These are phyloP conservation scores for Limnothrissa miodon DNA, from an alignment of 2,113 vertebrate species.

Conservation along the genomic window DNA sequence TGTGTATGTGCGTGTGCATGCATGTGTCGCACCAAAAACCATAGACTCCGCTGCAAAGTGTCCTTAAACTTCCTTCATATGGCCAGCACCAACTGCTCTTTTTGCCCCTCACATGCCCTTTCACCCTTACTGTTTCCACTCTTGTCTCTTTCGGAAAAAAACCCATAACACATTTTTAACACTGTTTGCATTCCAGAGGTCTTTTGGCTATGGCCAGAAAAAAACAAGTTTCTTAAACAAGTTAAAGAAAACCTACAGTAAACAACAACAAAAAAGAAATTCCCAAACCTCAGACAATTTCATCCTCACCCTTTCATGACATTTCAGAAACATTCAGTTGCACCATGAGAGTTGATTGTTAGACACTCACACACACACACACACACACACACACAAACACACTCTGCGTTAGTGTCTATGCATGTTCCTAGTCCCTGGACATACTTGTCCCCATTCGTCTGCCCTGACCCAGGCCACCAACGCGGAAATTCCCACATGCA, in stretches of 20 bases:
- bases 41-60: no score
- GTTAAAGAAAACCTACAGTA: neutral
- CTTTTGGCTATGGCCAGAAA: constrained; percentile 45
- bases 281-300: constrained; percentile 46
- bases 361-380: constrained; percentile 15
- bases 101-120: constrained; percentile 40
- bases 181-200: constrained; percentile 53
- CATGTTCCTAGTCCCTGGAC: neutral
- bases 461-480: neutral
- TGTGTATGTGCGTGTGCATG: no score
- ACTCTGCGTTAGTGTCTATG: constrained; percentile 9
- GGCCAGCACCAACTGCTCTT: constrained; percentile 40
- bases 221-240: no score
- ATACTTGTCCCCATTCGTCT: neutral
- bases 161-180: constrained; percentile 46
- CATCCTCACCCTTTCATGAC: constrained; percentile 33
- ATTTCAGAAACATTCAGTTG: constrained; percentile 26
- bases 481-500: constrained; percentile 37
- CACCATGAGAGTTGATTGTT: neutral
- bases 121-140: constrained; percentile 46
- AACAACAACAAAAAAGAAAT: constrained; percentile 20
- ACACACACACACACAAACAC: no score
- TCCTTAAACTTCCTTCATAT: constrained; percentile 30
- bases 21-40: no score
- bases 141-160: constrained; percentile 18